These are phyloP conservation scores for Callorhinus ursinus DNA, from an alignment of 2,113 vertebrate species.

Conservation along the genomic window DNA sequence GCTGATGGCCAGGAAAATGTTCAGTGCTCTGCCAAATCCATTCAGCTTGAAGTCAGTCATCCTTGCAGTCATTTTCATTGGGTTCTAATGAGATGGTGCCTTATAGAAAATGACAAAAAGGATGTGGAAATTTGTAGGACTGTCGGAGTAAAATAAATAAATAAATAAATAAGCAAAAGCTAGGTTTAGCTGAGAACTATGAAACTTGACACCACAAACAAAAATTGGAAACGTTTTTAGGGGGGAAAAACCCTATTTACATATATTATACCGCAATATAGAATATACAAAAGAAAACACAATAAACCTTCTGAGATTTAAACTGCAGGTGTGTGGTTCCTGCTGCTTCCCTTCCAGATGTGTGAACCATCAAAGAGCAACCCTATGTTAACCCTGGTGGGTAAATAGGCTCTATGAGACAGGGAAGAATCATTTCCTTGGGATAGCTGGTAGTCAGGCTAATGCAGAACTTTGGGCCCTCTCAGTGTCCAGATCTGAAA, in stretches of 20 bases:
- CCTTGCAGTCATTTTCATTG: slow-evolving; percentile 7
- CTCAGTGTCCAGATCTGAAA: not conserved
- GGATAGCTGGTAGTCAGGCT: not conserved
- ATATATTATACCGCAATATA: not conserved
- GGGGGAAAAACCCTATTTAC: not conserved
- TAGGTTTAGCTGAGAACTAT: not conserved
- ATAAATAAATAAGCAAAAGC: not conserved
- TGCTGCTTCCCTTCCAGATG: slow-evolving; percentile 43
- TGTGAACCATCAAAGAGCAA: slow-evolving; percentile 60
- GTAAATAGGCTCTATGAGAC: not conserved
- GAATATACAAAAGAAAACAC: not conserved
- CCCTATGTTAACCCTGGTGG: slow-evolving; percentile 51
- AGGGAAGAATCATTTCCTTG: slow-evolving; percentile 39
- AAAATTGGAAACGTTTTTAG: not conserved
- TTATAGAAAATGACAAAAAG: slow-evolving; percentile 23
- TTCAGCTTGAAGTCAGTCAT: not conserved
- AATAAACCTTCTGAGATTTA: slow-evolving; percentile 21
- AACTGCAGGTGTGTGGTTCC: slow-evolving; percentile 14
- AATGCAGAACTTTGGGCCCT: not conserved
- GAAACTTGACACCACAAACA: not conserved
- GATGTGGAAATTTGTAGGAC: not conserved
- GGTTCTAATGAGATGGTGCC: not conserved
- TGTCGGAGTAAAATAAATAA: not conserved
- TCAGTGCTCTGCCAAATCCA: not conserved
- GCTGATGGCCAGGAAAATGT: slow-evolving; percentile 14